These are phyloP conservation scores for Macrotis lagotis DNA, from an alignment of 2,113 vertebrate genomes.

Conservation along the genomic window DNA sequence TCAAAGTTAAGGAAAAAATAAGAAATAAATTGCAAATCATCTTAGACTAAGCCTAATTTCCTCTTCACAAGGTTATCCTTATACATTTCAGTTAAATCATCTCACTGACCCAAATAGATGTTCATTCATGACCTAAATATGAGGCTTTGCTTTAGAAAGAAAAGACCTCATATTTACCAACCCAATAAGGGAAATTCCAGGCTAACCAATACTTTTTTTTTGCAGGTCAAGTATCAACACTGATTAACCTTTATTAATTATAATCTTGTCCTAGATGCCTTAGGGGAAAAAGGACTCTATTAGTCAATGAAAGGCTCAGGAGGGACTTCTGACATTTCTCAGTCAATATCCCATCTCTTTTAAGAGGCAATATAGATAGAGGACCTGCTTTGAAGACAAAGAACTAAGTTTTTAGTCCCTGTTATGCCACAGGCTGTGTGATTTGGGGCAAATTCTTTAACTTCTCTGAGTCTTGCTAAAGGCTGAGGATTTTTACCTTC, in stretches of 20 bases:
- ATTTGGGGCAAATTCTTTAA: neutral
- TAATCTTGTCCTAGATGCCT: neutral
- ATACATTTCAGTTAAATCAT: neutral
- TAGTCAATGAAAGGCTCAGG: neutral
- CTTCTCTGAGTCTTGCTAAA: neutral
- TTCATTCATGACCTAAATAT: neutral
- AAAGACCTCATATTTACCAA: neutral
- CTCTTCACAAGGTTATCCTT: neutral
- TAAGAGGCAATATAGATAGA: neutral
- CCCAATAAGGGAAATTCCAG: neutral
- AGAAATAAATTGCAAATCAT: neutral
- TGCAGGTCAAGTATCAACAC: neutral
- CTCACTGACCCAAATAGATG: neutral
- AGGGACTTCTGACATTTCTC: neutral
- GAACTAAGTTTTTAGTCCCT: neutral
- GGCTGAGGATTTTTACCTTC: neutral
- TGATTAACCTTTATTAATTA: slow-evolving; percentile 20
- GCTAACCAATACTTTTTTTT: neutral
- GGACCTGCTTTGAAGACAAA: neutral
- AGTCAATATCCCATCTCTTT: neutral
- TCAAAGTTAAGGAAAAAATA: neutral
- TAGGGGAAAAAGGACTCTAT: neutral
- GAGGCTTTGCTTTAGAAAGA: neutral
- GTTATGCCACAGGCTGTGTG: neutral
- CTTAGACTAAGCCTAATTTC: neutral